Evolutionary conservation across 1,140 invertebrate species (phyloP).

Genomic region (Schlechtendalia chinensis): DNA sequence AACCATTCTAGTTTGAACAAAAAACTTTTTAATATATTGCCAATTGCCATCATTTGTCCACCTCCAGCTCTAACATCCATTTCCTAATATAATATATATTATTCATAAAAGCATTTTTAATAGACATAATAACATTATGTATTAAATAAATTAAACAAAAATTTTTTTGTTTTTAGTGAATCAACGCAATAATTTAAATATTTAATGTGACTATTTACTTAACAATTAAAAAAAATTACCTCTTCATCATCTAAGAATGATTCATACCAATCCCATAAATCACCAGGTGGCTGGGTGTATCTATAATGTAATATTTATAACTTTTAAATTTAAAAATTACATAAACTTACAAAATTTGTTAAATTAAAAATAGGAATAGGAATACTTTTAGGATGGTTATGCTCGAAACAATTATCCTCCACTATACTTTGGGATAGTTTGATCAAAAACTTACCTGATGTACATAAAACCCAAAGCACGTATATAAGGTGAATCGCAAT

Average conservation of each 20-base stretch:
- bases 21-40: slow-evolving; percentile 89
- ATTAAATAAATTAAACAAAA: too few species aligned
- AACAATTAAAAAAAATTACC: slow-evolving; percentile 57
- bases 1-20: slow-evolving; percentile 97
- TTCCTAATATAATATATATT: slow-evolving; percentile 62
- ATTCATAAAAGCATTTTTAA: too few species aligned
- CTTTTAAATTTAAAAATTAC: neutral
- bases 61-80: slow-evolving; percentile 96
- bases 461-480: slow-evolving; percentile 95
- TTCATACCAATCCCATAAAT: slow-evolving; percentile 96
- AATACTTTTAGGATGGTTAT: slow-evolving; percentile 34
- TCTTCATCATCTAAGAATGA: slow-evolving; percentile 94
- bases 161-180: too few species aligned
- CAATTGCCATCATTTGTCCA: slow-evolving; percentile 90
- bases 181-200: too few species aligned
- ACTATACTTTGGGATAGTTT: slow-evolving; percentile 42
- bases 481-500: slow-evolving; percentile 96
- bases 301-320: slow-evolving; percentile 58
- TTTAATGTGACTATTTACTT: neutral
- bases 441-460: slow-evolving; percentile 65
- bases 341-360: neutral
- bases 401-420: slow-evolving; percentile 37
- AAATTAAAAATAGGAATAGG: slow-evolving; percentile 4
- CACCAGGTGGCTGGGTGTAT: slow-evolving; percentile 93
- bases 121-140: too few species aligned